Percentiles rank a stretch among this genome's conserved stretches.
Evolutionary conservation across 2,113 vertebrate genomes (phyloP).

Genomic region (Naja naja): DNA sequence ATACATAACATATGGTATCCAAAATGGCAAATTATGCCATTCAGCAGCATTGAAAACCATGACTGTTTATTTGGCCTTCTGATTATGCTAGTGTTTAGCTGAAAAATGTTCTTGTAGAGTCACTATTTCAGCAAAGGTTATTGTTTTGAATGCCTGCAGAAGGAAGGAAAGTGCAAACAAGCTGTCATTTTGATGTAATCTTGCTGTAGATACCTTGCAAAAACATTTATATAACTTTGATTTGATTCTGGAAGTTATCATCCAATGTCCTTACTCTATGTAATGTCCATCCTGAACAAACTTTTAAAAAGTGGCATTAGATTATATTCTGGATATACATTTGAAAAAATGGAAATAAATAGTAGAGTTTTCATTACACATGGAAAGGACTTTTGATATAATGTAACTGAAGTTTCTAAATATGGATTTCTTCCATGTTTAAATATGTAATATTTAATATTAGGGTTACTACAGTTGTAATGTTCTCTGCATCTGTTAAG

Average conservation of each 20-base stretch:
- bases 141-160: neutral
- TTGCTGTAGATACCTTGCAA: neutral
- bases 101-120: neutral
- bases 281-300: neutral
- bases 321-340: neutral
- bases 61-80: neutral
- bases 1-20: too few relatives aligned
- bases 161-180: neutral
- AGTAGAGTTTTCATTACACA: neutral
- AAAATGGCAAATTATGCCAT: neutral
- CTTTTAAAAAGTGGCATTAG: neutral
- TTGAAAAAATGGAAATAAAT: neutral
- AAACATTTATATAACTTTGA: neutral
- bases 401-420: neutral
- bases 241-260: neutral
- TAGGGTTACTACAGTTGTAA: neutral
- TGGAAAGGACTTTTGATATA: neutral
- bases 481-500: neutral
- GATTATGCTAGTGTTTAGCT: neutral
- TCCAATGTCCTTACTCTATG: neutral
- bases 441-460: neutral
- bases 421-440: neutral
- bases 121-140: neutral
- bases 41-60: neutral
- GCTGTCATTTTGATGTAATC: neutral